Conservation (phyloP, 2,888 invertebrate species). For the Pyralis farinalis region DNA sequence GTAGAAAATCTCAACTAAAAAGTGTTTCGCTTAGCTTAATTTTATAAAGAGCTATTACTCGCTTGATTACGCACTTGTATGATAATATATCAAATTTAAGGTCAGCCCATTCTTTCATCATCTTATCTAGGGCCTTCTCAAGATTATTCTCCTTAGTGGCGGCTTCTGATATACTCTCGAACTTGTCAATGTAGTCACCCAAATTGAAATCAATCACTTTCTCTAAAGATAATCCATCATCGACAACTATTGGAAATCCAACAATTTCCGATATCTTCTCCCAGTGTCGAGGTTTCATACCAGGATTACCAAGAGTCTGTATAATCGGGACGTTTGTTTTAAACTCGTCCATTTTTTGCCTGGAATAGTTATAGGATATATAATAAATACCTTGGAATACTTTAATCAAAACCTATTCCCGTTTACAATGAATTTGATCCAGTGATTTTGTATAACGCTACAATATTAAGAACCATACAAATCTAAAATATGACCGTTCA, state of each 20-base stretch:
- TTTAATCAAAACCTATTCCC: too few relatives aligned
- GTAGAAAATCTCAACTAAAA: too few relatives aligned
- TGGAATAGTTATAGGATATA: too few relatives aligned
- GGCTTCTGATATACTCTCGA: slow-evolving; percentile 95
- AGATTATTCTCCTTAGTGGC: slow-evolving; percentile 97
- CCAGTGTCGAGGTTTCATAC: slow-evolving; percentile 96
- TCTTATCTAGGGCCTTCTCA: slow-evolving; percentile 93
- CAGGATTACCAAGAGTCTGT: slow-evolving; percentile 96
- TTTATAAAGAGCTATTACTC: too few relatives aligned
- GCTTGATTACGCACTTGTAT: slow-evolving; percentile 78
- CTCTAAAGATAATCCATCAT: slow-evolving; percentile 88
- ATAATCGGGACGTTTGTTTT: slow-evolving; percentile 95
- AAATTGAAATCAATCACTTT: slow-evolving; percentile 95
- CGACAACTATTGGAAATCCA: slow-evolving; percentile 94
- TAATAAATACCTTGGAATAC: too few relatives aligned
- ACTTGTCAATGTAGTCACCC: slow-evolving; percentile 92
- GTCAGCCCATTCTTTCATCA: slow-evolving; percentile 95
- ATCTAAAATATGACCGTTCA: too few relatives aligned
- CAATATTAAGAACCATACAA: too few relatives aligned
- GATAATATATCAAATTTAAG: slow-evolving; percentile 86
- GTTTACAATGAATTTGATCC: too few relatives aligned
- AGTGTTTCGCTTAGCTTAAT: too few relatives aligned
- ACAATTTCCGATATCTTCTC: slow-evolving; percentile 96
- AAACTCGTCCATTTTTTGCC: slow-evolving; percentile 91
- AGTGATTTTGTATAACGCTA: too few relatives aligned